These are phyloP conservation scores for Protosalanx chinensis DNA, from an alignment of 2,797 vertebrate species.

Conservation along the genomic window DNA sequence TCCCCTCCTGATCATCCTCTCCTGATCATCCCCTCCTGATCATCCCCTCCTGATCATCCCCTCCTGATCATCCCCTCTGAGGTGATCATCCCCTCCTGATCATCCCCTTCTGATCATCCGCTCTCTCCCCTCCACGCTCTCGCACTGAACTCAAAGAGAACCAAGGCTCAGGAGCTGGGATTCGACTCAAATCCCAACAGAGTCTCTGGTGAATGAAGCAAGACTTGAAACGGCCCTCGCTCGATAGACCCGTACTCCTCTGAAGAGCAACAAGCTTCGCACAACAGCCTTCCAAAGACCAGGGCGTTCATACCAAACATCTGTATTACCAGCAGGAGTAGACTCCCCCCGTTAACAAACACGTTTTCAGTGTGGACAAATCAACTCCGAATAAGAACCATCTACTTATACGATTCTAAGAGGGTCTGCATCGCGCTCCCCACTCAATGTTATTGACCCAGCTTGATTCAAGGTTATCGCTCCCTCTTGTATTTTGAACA, in stretches of 20 bases:
- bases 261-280: background rate
- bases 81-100: conserved; percentile 26
- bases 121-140: conserved; percentile 21
- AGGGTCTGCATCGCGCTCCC: conserved; percentile 54
- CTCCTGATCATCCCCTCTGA: conserved; percentile 28
- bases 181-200: conserved; percentile 56
- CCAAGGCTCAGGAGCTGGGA: conserved; percentile 39
- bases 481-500: conserved; percentile 49
- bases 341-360: conserved; percentile 21
- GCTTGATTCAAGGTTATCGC: conserved; percentile 63
- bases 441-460: conserved; percentile 56
- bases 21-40: conserved; percentile 24
- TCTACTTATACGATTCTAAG: conserved; percentile 34
- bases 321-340: background rate
- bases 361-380: conserved; percentile 15
- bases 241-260: conserved; percentile 33
- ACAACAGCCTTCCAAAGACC: background rate
- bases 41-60: background rate
- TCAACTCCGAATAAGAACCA: background rate
- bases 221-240: conserved; percentile 45
- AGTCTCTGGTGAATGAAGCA: conserved; percentile 58
- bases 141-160: conserved; percentile 45
- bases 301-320: too few species aligned
- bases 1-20: too few species aligned
- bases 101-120: background rate